Base-by-base conservation (phyloP, 2,797 vertebrate genomes). In the Heliangelus exortis region DNA sequence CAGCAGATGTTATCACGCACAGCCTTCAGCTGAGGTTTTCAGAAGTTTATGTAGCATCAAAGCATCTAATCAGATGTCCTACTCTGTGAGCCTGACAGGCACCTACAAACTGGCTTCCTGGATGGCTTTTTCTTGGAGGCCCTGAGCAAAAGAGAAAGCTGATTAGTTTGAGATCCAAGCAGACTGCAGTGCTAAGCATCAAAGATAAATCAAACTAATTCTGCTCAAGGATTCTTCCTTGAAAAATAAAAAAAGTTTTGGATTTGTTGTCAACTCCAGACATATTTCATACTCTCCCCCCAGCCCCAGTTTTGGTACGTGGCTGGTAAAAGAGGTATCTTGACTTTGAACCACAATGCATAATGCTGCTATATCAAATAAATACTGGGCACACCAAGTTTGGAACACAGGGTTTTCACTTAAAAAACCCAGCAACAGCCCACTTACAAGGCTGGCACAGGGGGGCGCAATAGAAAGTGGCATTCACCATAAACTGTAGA, bases 41-140 rank as follows among this genome's bases (percentile, higher is more conserved):
- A 90, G 90, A 90, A 94, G 86, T 93, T 65, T 90, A 62, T 86
- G 71, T 89, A 77, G 77, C 96, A 96, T 94, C 89, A 95, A 82
- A 93, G 84, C 78, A 67, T 87, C 72, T 91, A 6, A 4, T 78
- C 92, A 93, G 89, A 94, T 93, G 82, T 92, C 89, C 82, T 80
- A 34, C 21, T 91, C 58, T 45, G 15, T 65, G 62, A 89, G 89
- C 85, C 82, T 89, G 75, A 85, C 47, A 91, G 89, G 76, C 75
- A 92, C 90, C 76, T 87, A 76, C 87, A 91, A 85, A 79, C 90
- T 93, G 76, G 53, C 61, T 92, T 21, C 79, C 82, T 83, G 79
- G 58, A 76, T 92, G 51, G 43, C 71, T 89, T 88, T 90, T 94
- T 85, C 87, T 87, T 68, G 57, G 54, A 67, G 75, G 69, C 81